Base-by-base conservation (phyloP, 2,888 invertebrate genomes). In the Lepidocyrtinus sp. region DNA sequence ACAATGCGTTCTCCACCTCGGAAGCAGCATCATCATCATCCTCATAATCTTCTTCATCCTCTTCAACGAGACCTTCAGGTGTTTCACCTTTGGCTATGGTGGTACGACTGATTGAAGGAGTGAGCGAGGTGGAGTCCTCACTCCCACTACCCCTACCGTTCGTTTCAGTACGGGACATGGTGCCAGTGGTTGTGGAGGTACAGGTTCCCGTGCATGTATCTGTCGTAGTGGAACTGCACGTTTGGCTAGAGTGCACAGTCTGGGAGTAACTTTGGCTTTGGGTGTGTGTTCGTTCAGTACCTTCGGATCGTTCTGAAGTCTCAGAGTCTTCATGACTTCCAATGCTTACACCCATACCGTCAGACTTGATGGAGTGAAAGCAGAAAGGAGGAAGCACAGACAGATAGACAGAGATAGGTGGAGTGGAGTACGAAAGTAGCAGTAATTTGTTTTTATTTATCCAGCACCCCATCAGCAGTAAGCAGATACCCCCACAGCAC, bases 261-360 rank as follows among this genome's bases (percentile, higher is more conserved):
- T 82, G 83, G n/a, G 83, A 83, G 61, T 80, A 82, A n/a, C 61
- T 61, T 65, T 75, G 64, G 50, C 74, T 69, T 69, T 84, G 75
- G 24, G 84, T 84, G 24, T 78, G 67, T 2, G 78, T 78, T 55
- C 73, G 50, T 61, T 85, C 86, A 12, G 85, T 85, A 59, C 85
- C 86, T 76, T 85, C 85, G 1, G 86, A 85, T 50, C 82, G 70
- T 55, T 81, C 81, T 5, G 85, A 85, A 22, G 82, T 76, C 61
- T 85, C 87, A 7, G 86, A 85, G 62, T 87, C 86, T 68, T 86
- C 86, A 68, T 81, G 82, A 74, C 78, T 81, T 22, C 83, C 85
- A 26, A 84, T 85, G 71, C 81, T 82, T 26, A 85, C 83, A 15
- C 85, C 85, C 81, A 82, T 78, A 59, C 82, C 84, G 71, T 84